phyloP scores from a whole-genome alignment of 2,888 invertebrate genomes.

The Cinara cedri region DNA sequence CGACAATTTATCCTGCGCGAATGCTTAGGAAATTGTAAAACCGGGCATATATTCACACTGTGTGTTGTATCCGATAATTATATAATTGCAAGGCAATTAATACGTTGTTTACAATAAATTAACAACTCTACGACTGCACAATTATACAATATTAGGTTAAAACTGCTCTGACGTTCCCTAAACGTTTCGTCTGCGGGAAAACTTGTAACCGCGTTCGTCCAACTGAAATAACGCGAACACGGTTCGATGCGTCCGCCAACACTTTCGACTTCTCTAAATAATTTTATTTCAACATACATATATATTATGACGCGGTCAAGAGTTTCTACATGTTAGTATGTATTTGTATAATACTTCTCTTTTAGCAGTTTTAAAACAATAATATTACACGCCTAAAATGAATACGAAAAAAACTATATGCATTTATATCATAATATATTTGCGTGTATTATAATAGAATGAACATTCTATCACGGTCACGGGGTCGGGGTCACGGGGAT shows the following conservation, averaged over 20 bases:
- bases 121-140: background rate
- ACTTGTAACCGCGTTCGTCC: conserved; percentile 29
- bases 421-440: too few relatives aligned
- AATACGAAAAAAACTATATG: too few relatives aligned
- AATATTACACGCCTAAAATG: too few relatives aligned
- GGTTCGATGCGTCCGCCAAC: conserved; percentile 26
- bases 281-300: conserved; percentile 10
- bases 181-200: background rate
- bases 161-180: background rate
- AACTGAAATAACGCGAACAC: background rate
- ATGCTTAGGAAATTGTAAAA: too few relatives aligned
- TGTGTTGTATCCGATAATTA: too few relatives aligned
- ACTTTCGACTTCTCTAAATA: conserved; percentile 49
- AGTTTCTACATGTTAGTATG: conserved; percentile 19
- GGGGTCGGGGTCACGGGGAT: too few relatives aligned
- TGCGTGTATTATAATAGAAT: too few relatives aligned
- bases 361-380: background rate
- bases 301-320: too few relatives aligned
- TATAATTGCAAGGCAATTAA: background rate
- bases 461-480: too few relatives aligned
- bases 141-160: conserved; percentile 4
- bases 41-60: too few relatives aligned
- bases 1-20: too few relatives aligned
- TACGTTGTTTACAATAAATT: background rate
- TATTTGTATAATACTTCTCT: background rate